Percentiles rank a stretch among this genome's conserved stretches.
These are phyloP conservation scores for Microtus pennsylvanicus DNA, from an alignment of 2,113 vertebrate species.

Conservation along the genomic window DNA sequence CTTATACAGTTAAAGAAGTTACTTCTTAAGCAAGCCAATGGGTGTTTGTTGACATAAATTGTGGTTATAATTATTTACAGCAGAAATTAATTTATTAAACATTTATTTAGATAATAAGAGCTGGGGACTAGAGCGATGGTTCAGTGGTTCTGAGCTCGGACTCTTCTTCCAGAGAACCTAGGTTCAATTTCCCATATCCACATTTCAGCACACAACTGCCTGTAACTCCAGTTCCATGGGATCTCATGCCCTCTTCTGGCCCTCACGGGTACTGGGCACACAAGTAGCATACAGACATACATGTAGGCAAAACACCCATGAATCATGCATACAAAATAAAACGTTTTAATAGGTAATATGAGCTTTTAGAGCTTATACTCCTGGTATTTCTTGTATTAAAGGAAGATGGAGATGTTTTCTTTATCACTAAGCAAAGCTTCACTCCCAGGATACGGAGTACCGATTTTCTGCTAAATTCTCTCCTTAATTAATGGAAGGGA, in stretches of 20 bases:
- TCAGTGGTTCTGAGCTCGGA: neutral
- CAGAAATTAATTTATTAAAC: constrained; percentile 6
- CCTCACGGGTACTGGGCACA: neutral
- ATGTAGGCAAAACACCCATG: neutral
- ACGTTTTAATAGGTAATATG: neutral
- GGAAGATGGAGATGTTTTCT: neutral
- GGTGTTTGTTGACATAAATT: constrained; percentile 33
- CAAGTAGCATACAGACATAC: neutral
- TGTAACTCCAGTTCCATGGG: neutral
- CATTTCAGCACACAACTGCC: neutral
- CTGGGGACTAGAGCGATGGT: neutral
- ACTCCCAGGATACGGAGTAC: neutral
- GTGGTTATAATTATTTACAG: constrained; percentile 15
- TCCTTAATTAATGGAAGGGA: neutral
- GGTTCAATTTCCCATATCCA: neutral
- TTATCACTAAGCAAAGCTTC: neutral
- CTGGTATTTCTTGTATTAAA: neutral
- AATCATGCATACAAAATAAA: neutral
- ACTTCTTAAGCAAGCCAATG: neutral
- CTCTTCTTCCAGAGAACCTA: neutral
- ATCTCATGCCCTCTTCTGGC: neutral
- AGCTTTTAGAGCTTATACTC: neutral
- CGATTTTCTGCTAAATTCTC: neutral
- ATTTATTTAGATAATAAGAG: constrained; percentile 19
- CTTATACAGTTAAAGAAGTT: constrained; percentile 13